Percentiles rank a stretch among this genome's conserved stretches.
Evolutionary conservation across 1,140 invertebrate species (phyloP).

Genomic region (Hyposmocoma kahamanoa): DNA sequence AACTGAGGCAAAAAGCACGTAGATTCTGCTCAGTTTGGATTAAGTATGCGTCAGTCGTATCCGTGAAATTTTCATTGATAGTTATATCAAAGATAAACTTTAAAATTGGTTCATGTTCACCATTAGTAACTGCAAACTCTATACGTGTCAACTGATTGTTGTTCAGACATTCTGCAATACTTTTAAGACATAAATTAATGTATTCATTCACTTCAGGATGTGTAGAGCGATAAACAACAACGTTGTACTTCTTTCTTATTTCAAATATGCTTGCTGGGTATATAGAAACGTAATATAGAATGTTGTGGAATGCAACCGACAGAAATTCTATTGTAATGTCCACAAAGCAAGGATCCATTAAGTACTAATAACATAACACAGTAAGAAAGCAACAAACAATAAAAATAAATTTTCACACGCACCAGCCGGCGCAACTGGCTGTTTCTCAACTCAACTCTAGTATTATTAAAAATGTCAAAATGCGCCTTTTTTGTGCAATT

Average conservation of each 20-base stretch:
- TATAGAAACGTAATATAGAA: slow-evolving; percentile 73
- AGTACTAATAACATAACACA: too few relatives aligned
- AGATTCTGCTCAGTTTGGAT: slow-evolving; percentile 75
- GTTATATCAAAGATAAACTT: slow-evolving; percentile 75
- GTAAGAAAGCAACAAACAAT: too few relatives aligned
- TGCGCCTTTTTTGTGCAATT: too few relatives aligned
- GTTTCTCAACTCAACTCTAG: too few relatives aligned
- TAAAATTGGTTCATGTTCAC: slow-evolving; percentile 47
- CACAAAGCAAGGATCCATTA: slow-evolving; percentile 53
- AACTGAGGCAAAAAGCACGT: slow-evolving; percentile 74
- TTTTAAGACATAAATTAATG: slow-evolving; percentile 72
- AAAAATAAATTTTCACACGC: slow-evolving; percentile 1
- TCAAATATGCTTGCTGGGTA: slow-evolving; percentile 77
- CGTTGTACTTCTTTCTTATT: slow-evolving; percentile 75
- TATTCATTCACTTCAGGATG: slow-evolving; percentile 78
- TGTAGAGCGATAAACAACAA: slow-evolving; percentile 70
- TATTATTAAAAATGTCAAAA: too few relatives aligned
- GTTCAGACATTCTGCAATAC: slow-evolving; percentile 58
- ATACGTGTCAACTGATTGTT: slow-evolving; percentile 58
- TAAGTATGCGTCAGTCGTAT: slow-evolving; percentile 74
- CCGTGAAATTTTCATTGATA: slow-evolving; percentile 29
- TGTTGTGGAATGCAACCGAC: slow-evolving; percentile 75
- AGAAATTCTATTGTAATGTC: slow-evolving; percentile 74
- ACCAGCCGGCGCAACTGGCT: too few relatives aligned
- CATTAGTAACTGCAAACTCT: slow-evolving; percentile 61